Evolutionary conservation across 2,113 vertebrate genomes (phyloP).

Genomic region (Charadrius vociferus): DNA sequence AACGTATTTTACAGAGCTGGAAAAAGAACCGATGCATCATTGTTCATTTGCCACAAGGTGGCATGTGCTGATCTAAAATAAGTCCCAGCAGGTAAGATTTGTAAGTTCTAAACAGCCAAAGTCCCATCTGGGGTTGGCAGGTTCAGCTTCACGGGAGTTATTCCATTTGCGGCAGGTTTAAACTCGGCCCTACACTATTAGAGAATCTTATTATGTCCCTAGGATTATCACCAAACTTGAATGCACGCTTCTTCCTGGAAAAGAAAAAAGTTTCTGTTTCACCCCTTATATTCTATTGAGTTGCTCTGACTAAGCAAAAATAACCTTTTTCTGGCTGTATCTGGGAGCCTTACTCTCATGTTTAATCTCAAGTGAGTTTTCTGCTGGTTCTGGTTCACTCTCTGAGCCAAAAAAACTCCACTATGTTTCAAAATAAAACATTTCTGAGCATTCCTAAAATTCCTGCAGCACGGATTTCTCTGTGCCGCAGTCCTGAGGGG

Average conservation of each 20-base stretch:
- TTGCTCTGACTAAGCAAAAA: neutral
- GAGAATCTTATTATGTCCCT: neutral
- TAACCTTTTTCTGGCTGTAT: neutral
- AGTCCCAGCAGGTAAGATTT: neutral
- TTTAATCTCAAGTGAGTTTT: neutral
- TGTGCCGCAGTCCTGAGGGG: neutral
- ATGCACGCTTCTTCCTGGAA: neutral
- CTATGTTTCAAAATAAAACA: fast-evolving
- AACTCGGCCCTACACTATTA: fast-evolving
- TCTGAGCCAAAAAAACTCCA: neutral
- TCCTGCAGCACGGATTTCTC: neutral
- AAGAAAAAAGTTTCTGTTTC: neutral
- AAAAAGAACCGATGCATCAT: neutral
- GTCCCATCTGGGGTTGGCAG: neutral
- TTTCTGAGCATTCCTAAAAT: neutral
- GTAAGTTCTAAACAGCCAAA: neutral
- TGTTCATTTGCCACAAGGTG: slow-evolving; percentile 11
- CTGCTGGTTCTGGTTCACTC: neutral
- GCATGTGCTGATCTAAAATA: neutral
- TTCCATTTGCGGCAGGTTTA: fast-evolving
- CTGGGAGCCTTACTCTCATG: neutral
- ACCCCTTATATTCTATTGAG: neutral
- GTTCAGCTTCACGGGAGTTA: neutral
- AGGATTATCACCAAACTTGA: neutral
- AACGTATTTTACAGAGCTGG: neutral